Evolutionary conservation across 2,797 vertebrate species (phyloP).

Genomic region (Oryzias dopingdopingensis): DNA sequence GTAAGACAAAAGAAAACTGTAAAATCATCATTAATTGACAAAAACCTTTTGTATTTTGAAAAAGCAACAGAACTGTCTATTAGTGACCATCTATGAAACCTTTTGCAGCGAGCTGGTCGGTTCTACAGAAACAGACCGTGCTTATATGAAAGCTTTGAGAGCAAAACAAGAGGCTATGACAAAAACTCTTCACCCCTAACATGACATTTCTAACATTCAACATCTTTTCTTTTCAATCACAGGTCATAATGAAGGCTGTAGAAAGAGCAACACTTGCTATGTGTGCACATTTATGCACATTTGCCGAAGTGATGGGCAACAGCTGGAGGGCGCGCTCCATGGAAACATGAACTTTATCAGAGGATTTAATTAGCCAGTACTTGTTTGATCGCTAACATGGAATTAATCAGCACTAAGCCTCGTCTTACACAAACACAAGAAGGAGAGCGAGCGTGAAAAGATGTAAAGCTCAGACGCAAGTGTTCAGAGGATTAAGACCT

Average conservation of each 20-base stretch:
- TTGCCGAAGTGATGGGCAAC: constrained; percentile 28
- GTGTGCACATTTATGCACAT: constrained; percentile 11
- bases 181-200: constrained; percentile 5
- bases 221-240: background rate
- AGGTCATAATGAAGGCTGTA: too few relatives aligned
- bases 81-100: background rate
- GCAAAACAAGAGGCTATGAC: constrained; percentile 9
- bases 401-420: constrained; percentile 66
- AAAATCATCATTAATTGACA: too few relatives aligned
- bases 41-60: too few relatives aligned
- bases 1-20: too few relatives aligned
- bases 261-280: constrained; percentile 1
- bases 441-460: constrained; percentile 7
- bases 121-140: constrained; percentile 5
- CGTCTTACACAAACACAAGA: constrained; percentile 2
- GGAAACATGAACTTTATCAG: constrained; percentile 60
- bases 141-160: constrained; percentile 16
- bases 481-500: background rate
- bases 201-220: background rate
- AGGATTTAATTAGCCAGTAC: constrained; percentile 65
- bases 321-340: constrained; percentile 35
- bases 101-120: background rate
- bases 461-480: constrained; percentile 6
- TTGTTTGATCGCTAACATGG: constrained; percentile 48
- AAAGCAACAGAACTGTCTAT: background rate